Conservation (phyloP, 2,113 vertebrate species). For the Neolamprologus variostigma region DNA sequence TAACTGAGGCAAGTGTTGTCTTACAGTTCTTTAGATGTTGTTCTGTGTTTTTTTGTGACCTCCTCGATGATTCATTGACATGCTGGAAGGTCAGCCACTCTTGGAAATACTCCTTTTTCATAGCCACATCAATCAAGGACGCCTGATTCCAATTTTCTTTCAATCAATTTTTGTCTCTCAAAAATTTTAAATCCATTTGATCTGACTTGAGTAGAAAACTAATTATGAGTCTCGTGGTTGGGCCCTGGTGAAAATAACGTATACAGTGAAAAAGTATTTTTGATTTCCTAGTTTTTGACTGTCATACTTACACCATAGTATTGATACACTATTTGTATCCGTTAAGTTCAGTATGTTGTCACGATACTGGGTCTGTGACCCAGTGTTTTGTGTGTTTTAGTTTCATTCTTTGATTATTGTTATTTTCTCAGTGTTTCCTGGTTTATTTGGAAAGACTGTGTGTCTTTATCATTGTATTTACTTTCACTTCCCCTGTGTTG, state of each 20-base stretch:
- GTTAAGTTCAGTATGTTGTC: not conserved
- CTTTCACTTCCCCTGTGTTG: not conserved
- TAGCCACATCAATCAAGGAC: not conserved
- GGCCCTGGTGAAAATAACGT: accelerated
- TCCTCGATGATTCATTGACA: not conserved
- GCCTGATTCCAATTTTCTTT: not conserved
- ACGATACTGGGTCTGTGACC: not conserved
- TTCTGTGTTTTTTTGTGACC: not conserved
- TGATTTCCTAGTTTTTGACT: not conserved
- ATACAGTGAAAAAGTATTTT: not conserved
- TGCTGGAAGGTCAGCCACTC: not conserved
- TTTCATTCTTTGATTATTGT: not conserved
- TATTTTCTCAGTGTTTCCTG: not conserved
- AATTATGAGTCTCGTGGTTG: not conserved
- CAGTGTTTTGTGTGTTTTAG: not conserved
- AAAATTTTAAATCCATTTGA: not conserved
- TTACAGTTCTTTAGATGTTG: not conserved
- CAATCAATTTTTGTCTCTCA: not conserved
- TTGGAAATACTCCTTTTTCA: not conserved
- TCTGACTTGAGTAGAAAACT: not conserved
- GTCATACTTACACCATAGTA: not conserved
- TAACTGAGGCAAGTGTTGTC: not conserved
- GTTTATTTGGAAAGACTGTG: not conserved
- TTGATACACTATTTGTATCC: not conserved
- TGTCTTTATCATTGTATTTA: not conserved